Base-by-base conservation (phyloP, 1,140 invertebrate genomes). In the Ditylenchus dipsaci region DNA sequence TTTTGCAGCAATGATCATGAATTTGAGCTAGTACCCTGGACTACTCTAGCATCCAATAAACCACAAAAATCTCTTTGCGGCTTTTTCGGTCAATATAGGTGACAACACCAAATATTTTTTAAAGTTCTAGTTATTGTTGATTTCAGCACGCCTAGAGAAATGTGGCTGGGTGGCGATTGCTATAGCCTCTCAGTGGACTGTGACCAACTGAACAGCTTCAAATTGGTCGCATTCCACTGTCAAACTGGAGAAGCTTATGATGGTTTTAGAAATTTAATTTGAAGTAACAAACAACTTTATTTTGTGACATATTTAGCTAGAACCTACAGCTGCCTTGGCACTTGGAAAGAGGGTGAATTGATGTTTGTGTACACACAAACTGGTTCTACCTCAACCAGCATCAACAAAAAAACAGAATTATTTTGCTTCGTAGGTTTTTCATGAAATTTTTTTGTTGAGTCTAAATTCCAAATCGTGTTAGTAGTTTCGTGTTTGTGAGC, bases 331-430 rank as follows among this genome's bases (percentile, higher is more conserved):
- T 73, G 72, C 19, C 17, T 67, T 1, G 72, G 65, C 30, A 74
- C 72, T 5, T 73, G 72, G 72, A 65, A 62, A 26, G 73, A 73
- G 23, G 72, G 67, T 57, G 72, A 73, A 1, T 26, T 30, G 3
- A 42, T 67, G 9, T 63, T 73, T 38, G 72, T 73, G 29, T 73
- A 73, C 30, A 23, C 72, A 17, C 60, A 57, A 23, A 33, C 53
- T 0, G 43, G 8, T 21, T 53, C 15, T 8, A 53, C 8, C 23
- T 17, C 15, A 17, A 26, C 49, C 3, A 17, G n/a, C 23, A 53
- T 3, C 23, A 53, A 19, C 49, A 53, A 53, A 21, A 19, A 53
- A 53, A 30, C 15, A 26, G 11, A 26, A 61, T 57, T 1, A 53
- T 30, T 19, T 38, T 72, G 21, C 17, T 45, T 61, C 15, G 59